phyloP scores from a whole-genome alignment of 2,888 invertebrate species.

The Hirtodrosophila alboralis region DNA sequence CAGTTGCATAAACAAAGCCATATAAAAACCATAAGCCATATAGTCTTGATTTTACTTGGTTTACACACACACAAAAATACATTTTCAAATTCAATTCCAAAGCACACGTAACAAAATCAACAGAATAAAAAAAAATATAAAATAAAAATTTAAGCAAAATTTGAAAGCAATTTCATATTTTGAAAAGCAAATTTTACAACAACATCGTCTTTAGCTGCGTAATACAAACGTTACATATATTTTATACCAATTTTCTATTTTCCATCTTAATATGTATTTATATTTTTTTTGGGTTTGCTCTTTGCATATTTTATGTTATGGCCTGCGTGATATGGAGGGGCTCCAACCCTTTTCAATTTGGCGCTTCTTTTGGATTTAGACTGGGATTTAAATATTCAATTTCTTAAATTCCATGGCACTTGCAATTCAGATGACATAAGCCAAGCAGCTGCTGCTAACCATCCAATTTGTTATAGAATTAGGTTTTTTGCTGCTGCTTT shows the following conservation, averaged over 20 bases:
- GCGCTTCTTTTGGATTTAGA: constrained; percentile 47
- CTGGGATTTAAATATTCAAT: constrained; percentile 73
- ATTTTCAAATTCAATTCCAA: constrained; percentile 56
- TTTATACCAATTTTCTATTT: constrained; percentile 27
- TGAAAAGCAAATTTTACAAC: constrained; percentile 18
- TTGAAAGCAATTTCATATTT: constrained; percentile 53
- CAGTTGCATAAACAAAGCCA: constrained; percentile 51
- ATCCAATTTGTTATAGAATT: constrained; percentile 51
- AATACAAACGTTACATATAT: constrained; percentile 40
- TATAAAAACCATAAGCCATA: constrained; percentile 36
- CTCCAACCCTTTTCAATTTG: constrained; percentile 65
- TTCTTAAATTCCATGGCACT: constrained; percentile 50
- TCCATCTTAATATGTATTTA: background rate
- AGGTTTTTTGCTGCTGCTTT: constrained; percentile 18
- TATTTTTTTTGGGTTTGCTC: constrained; percentile 14
- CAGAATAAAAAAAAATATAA: constrained; percentile 14
- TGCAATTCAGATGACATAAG: constrained; percentile 48
- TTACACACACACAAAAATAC: constrained; percentile 7
- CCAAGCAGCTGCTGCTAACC: constrained; percentile 44
- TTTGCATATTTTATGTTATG: constrained; percentile 56
- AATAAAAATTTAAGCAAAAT: constrained; percentile 36
- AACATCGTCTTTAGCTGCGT: constrained; percentile 26
- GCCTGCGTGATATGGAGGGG: constrained; percentile 16
- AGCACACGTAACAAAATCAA: constrained; percentile 42
- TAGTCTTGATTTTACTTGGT: constrained; percentile 14